Percentiles rank a stretch among this genome's conserved stretches.
These are phyloP conservation scores for Andricus quercusramuli DNA, from an alignment of 2,888 invertebrate genomes.

Conservation along the genomic window DNA sequence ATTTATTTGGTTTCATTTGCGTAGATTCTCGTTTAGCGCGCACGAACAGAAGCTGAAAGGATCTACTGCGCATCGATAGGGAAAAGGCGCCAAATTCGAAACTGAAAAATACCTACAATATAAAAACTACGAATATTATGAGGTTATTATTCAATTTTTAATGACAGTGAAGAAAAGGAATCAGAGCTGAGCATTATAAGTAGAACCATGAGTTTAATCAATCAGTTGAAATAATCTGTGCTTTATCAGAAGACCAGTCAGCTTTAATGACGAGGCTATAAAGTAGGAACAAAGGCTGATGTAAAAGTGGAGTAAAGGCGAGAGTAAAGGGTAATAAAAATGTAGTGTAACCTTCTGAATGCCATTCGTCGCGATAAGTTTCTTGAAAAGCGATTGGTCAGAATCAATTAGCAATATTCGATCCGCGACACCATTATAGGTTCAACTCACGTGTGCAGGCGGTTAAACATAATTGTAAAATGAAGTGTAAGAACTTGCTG, in stretches of 20 bases:
- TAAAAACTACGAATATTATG: too few species aligned
- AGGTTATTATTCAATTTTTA: too few species aligned
- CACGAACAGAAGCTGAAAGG: background rate
- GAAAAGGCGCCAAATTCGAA: background rate
- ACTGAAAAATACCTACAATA: background rate
- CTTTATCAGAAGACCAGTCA: slow-evolving; percentile 9
- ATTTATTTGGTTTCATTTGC: background rate
- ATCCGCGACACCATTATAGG: background rate
- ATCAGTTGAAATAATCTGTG: background rate
- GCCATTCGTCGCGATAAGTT: slow-evolving; percentile 8
- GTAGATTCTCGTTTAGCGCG: background rate
- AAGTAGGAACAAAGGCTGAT: slow-evolving; percentile 26
- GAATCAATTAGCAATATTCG: slow-evolving; percentile 29
- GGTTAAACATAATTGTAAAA: slow-evolving; percentile 7
- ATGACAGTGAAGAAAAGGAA: too few species aligned
- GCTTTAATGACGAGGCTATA: slow-evolving; percentile 16
- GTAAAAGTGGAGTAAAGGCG: background rate
- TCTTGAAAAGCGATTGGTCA: slow-evolving; percentile 8
- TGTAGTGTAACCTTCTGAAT: slow-evolving; percentile 26
- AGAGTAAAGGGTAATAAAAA: slow-evolving; percentile 16
- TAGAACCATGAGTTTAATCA: too few species aligned
- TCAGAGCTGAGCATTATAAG: too few species aligned
- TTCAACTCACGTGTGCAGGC: background rate
- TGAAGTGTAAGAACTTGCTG: background rate
- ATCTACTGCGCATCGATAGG: background rate